A percentile compares a stretch with the other conserved stretches of the same genome.
These are phyloP conservation scores for Bovichtus diacanthus DNA, from an alignment of 2,797 vertebrate genomes.

Conservation along the genomic window DNA sequence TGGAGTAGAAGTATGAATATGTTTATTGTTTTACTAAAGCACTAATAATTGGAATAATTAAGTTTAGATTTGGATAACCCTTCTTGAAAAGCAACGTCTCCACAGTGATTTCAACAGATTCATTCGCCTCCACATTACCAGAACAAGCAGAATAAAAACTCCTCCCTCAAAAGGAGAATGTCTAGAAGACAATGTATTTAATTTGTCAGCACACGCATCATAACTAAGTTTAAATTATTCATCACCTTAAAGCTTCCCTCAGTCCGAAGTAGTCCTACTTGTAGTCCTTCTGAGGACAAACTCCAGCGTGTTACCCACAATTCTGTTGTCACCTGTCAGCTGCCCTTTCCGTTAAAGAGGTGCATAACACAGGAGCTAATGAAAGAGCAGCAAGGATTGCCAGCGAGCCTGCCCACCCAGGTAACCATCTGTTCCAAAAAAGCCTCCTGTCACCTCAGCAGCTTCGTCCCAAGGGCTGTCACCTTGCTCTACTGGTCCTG, in stretches of 20 bases:
- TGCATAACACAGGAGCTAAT: slow-evolving; percentile 51
- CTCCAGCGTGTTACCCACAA: slow-evolving; percentile 2
- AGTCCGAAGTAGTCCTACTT: background rate
- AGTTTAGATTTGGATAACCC: background rate
- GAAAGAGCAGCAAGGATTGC: slow-evolving; percentile 44
- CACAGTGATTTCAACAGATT: background rate
- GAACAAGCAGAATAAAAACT: background rate
- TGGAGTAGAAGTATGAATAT: too few relatives aligned
- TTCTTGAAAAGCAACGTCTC: background rate
- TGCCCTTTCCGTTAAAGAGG: slow-evolving; percentile 1
- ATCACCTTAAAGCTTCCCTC: slow-evolving; percentile 7
- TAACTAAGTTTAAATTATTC: background rate
- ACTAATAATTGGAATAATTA: background rate
- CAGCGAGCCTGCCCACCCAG: slow-evolving; percentile 20
- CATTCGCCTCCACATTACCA: background rate
- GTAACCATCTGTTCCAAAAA: slow-evolving; percentile 60
- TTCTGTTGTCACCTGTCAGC: slow-evolving; percentile 33
- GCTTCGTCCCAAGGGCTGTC: slow-evolving; percentile 35
- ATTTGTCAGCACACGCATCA: slow-evolving; percentile 35
- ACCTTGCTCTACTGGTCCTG: slow-evolving; percentile 15
- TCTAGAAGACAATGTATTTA: background rate
- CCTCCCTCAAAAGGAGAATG: background rate
- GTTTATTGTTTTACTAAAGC: too few relatives aligned
- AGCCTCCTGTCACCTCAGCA: slow-evolving; percentile 31
- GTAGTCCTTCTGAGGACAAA: slow-evolving; percentile 21